Evolutionary conservation across 2,113 vertebrate species (phyloP).

Genomic region (Rallus limicola): DNA sequence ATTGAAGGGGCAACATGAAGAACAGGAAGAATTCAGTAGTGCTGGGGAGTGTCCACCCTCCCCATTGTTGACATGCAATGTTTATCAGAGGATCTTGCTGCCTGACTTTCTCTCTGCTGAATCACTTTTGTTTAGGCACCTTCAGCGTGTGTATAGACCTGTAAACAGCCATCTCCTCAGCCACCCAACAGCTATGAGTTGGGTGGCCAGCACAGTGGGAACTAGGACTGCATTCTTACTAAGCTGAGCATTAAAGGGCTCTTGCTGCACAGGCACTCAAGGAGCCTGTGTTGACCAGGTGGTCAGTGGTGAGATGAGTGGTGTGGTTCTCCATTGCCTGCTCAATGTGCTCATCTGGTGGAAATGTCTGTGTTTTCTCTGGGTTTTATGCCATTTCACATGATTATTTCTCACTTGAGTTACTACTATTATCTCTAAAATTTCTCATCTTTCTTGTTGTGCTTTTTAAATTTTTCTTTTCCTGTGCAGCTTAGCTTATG

Average conservation of each 20-base stretch:
- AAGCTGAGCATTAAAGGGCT: background rate
- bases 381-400: background rate
- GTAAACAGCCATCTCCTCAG: background rate
- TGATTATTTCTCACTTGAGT: background rate
- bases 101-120: background rate
- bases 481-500: background rate
- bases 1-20: background rate
- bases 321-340: background rate
- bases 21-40: background rate
- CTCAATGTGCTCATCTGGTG: background rate
- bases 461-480: background rate
- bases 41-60: background rate
- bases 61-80: too few relatives aligned
- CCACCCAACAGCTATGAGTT: fast-evolving
- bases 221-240: background rate
- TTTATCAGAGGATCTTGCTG: background rate
- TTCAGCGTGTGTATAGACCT: background rate
- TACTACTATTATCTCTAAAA: background rate
- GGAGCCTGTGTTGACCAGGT: fast-evolving
- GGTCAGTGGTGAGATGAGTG: background rate
- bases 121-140: background rate
- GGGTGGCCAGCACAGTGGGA: background rate
- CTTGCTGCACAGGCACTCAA: background rate
- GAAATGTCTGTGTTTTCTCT: background rate
- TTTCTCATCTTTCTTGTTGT: background rate